A percentile compares a stretch with the other conserved stretches of the same genome.
These are phyloP conservation scores for Crypturellus tataupa DNA, from an alignment of 2,797 vertebrate species.

Conservation along the genomic window DNA sequence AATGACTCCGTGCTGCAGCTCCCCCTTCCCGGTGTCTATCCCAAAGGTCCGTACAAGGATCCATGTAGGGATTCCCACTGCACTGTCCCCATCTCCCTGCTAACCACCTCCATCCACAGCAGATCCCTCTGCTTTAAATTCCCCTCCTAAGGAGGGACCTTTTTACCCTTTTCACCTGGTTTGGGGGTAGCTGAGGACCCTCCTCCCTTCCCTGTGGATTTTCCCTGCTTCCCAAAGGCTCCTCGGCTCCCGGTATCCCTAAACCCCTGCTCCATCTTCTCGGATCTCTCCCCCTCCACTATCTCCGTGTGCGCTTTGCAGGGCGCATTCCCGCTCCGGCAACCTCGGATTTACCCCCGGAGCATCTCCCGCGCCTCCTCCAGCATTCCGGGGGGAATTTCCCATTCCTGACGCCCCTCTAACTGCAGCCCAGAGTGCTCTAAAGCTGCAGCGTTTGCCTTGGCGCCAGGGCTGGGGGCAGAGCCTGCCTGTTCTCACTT, in stretches of 20 bases:
- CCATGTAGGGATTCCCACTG: too few species aligned
- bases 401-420: too few species aligned
- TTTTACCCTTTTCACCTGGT: too few species aligned
- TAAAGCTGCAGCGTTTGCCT: too few species aligned
- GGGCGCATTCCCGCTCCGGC: rapidly evolving
- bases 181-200: too few species aligned
- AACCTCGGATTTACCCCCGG: not conserved
- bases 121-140: too few species aligned
- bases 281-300: not conserved
- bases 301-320: not conserved
- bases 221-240: not conserved
- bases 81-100: too few species aligned
- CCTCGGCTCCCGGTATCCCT: rapidly evolving
- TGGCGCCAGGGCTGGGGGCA: not conserved
- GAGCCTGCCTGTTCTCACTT: not conserved
- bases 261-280: not conserved
- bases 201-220: too few species aligned
- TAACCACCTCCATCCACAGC: too few species aligned
- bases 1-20: slow-evolving; percentile 66
- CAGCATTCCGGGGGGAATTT: too few species aligned
- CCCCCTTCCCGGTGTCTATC: not conserved
- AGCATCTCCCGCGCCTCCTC: not conserved
- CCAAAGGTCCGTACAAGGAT: rapidly evolving
- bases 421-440: too few species aligned
- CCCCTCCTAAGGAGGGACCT: too few species aligned